These are phyloP conservation scores for Augochlora pura DNA, from an alignment of 1,140 invertebrate species.

Conservation along the genomic window DNA sequence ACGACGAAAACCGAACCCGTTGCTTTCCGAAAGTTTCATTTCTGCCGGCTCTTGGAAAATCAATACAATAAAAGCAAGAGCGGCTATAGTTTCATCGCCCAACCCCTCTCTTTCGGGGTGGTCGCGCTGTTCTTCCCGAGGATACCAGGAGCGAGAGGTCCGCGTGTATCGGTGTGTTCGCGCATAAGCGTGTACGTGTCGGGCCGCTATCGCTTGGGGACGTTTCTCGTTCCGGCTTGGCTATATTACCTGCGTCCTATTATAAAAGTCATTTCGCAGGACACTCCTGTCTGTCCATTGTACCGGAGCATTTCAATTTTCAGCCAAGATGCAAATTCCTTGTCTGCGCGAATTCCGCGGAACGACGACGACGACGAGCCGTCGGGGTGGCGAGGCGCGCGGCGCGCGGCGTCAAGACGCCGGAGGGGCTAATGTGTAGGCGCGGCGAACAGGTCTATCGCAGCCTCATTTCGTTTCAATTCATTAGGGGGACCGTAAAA, in stretches of 20 bases:
- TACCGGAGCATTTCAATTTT: conserved; percentile 75
- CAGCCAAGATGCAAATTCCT: conserved; percentile 74
- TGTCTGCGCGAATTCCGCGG: conserved; percentile 26
- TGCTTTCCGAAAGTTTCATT: background rate
- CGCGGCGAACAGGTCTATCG: conserved; percentile 51
- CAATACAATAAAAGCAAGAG: background rate
- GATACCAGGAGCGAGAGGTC: background rate
- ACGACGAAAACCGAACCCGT: too few relatives aligned
- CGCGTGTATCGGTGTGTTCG: too few relatives aligned
- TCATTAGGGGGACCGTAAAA: conserved; percentile 66
- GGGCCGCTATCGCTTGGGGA: conserved; percentile 37
- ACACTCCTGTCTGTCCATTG: conserved; percentile 66
- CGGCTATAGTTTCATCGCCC: background rate
- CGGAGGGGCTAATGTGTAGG: conserved; percentile 42
- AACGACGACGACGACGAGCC: conserved; percentile 37
- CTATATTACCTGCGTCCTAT: conserved; percentile 69
- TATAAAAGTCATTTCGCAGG: conserved; percentile 74
- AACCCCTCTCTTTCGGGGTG: too few relatives aligned
- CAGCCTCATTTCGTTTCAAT: conserved; percentile 63
- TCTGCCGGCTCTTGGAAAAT: background rate
- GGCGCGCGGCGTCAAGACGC: conserved; percentile 31
- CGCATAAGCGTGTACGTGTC: background rate
- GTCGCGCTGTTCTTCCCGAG: background rate
- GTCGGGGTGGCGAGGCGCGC: conserved; percentile 3
- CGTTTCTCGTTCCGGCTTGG: conserved; percentile 46